Conservation (phyloP, 2,113 vertebrate species). For the Chauna torquata region DNA sequence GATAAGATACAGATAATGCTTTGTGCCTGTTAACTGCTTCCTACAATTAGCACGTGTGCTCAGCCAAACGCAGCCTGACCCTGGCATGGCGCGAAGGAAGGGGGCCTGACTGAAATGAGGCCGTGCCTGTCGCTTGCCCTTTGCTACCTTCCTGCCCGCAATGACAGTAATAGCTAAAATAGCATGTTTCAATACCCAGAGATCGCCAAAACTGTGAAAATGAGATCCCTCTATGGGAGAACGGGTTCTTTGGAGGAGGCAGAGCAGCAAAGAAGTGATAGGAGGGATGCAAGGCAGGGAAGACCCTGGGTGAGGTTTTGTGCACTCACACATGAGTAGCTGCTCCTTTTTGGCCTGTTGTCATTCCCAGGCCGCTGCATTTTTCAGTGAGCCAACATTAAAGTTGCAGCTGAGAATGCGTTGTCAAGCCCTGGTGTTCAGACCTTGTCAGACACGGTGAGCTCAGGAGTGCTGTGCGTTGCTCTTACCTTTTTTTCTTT, state of each 20-base stretch:
- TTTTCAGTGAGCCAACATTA: background rate
- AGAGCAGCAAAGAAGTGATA: background rate
- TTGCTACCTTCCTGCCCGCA: background rate
- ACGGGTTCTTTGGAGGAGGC: background rate
- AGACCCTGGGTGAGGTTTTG: background rate
- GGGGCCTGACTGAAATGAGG: background rate
- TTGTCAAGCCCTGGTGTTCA: background rate
- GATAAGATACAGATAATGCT: conserved; percentile 48
- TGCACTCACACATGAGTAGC: background rate
- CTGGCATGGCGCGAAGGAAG: background rate
- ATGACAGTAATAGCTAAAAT: background rate
- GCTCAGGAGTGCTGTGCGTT: background rate
- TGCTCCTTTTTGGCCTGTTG: too few species aligned
- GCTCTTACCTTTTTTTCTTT: background rate
- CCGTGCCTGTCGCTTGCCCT: background rate
- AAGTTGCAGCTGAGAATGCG: background rate
- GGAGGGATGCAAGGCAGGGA: background rate
- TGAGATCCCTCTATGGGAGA: background rate
- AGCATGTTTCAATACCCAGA: background rate
- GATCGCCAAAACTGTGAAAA: background rate
- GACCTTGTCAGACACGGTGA: background rate
- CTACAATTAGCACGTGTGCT: background rate
- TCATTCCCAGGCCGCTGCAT: background rate
- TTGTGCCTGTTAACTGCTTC: conserved; percentile 21
- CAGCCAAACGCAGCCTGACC: background rate